Conservation (phyloP, 2,113 vertebrate species). For the Gallinago paraguaiae region DNA sequence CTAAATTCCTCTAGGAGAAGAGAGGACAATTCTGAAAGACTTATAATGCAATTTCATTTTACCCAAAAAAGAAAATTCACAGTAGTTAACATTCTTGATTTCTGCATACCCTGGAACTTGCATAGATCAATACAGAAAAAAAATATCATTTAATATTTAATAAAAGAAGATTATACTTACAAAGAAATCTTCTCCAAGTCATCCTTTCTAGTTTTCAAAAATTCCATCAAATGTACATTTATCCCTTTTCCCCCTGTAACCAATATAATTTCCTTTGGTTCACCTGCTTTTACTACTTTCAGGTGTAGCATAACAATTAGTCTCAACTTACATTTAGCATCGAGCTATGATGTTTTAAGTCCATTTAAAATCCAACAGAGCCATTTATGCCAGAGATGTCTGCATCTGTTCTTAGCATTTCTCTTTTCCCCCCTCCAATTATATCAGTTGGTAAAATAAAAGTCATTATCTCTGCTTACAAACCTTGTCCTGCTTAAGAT, state of each 20-base stretch:
- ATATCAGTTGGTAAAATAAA: not conserved
- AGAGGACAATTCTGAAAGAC: not conserved
- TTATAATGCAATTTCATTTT: not conserved
- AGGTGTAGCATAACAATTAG: not conserved
- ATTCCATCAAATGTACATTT: not conserved
- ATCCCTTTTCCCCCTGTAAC: not conserved
- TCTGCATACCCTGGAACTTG: not conserved
- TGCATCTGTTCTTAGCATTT: not conserved
- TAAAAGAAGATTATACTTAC: not conserved
- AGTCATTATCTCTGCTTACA: not conserved
- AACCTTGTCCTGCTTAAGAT: not conserved
- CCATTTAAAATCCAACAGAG: not conserved
- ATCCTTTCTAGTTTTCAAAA: not conserved
- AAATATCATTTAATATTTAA: not conserved
- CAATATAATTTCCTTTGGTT: not conserved
- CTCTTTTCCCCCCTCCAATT: fast-evolving
- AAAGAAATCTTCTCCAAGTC: not conserved
- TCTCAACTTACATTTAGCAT: not conserved
- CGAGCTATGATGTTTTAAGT: not conserved
- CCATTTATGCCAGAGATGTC: not conserved
- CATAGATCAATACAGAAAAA: not conserved
- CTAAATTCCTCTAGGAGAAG: not conserved
- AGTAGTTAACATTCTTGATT: not conserved
- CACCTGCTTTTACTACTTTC: not conserved
- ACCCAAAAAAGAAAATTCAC: not conserved